phyloP scores from a whole-genome alignment of 2,888 invertebrate species.

The Oxystoma pomonae region DNA sequence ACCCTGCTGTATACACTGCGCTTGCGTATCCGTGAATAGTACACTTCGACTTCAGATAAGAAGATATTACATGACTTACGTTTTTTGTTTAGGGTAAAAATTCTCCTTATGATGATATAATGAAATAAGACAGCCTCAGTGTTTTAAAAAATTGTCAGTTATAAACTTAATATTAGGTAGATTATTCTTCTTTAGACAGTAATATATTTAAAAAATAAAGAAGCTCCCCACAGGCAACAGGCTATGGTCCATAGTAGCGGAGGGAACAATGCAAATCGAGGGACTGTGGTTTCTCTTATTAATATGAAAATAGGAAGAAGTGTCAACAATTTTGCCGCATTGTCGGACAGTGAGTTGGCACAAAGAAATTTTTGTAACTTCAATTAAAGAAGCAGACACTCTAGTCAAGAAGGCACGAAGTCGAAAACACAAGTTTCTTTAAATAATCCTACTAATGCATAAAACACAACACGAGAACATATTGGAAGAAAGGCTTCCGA shows the following conservation, averaged over 20 bases:
- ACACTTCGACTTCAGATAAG: too few relatives aligned
- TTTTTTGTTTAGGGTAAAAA: too few relatives aligned
- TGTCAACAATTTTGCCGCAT: conserved; percentile 12
- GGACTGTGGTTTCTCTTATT: conserved; percentile 18
- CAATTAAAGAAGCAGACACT: neutral
- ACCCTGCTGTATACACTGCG: too few relatives aligned
- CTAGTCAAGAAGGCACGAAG: neutral
- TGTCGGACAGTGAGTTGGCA: neutral
- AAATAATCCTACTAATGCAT: too few relatives aligned
- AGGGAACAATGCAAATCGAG: conserved; percentile 13
- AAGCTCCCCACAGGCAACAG: neutral
- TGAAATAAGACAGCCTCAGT: too few relatives aligned
- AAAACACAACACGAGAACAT: too few relatives aligned
- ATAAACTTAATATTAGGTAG: neutral
- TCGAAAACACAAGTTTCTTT: too few relatives aligned
- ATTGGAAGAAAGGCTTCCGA: too few relatives aligned
- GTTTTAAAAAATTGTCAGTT: too few relatives aligned
- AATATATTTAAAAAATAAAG: neutral
- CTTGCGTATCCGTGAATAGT: too few relatives aligned
- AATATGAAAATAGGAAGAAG: conserved; percentile 20
- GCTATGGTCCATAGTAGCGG: conserved; percentile 2
- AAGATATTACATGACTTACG: too few relatives aligned
- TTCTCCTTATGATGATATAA: too few relatives aligned
- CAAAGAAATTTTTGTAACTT: conserved; percentile 1
- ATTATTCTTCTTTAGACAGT: neutral